Base-by-base conservation (phyloP, 2,888 invertebrate species). In the Heliothis peltigera region DNA sequence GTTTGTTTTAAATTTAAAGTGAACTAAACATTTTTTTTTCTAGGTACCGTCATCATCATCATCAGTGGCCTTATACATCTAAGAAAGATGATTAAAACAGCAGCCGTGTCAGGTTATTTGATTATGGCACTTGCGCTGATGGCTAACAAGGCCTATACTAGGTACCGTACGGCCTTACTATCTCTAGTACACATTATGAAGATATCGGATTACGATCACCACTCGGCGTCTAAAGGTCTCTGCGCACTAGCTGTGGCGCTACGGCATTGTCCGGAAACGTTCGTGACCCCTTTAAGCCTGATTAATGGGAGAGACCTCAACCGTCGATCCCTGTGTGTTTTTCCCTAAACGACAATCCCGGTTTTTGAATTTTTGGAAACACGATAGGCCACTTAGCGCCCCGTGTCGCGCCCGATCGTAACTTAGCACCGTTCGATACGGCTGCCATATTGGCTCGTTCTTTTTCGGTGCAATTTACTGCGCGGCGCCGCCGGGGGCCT, bases 301-400 rank as follows among this genome's bases (percentile, higher is more conserved):
- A 92, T 92, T 91, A 93, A 93, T 91, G 86, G 82, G 79, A 64
- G 79, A 84, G 77, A 79, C 82, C 74, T 79, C 71, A 79, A 79
- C 79, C 84, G 79, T 86, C 84, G 48, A 87, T 85, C 82, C 74
- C 75, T 73, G 76, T 86, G 79, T 89, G 85, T 90, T 77, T 89
- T 89, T 86, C 73, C 77, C 81, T 83, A 85, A 87, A 84, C 82
- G 84, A 85, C 86, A 88, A 88, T 86, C 86, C 85, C 81, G 79
- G 84, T 88, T 91, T 92, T 92, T 87, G 84, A 89, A 89, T 89
- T 90, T 90, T 91, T 89, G 79, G 87, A 91, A 91, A 95, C 94
- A 94, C 91, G 94, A 91, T 93, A 93, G 93, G 85, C 93, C 94
- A 95, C 91, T 95, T 95, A 95, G 90, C 88, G 90, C 81, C 80